Evolutionary conservation across 1,140 invertebrate genomes (phyloP).

Genomic region (Scaptodrosophila lebanonensis): DNA sequence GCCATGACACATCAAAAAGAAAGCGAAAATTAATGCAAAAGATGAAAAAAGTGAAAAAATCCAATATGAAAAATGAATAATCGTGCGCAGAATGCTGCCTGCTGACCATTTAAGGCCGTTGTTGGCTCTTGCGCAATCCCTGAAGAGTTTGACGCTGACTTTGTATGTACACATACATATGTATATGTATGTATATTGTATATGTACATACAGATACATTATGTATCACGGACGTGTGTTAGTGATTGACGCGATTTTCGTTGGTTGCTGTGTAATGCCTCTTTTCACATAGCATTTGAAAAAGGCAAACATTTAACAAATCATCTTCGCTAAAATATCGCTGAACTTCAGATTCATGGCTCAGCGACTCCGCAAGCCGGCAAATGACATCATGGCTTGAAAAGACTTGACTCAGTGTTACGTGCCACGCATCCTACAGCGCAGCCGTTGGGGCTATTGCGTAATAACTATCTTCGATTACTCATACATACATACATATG

Average conservation of each 20-base stretch:
- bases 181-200: constrained; percentile 13
- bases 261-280: constrained; percentile 1
- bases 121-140: constrained; percentile 25
- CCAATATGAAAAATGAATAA: constrained; percentile 42
- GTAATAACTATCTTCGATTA: too few relatives aligned
- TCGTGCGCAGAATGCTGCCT: constrained; percentile 18
- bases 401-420: too few relatives aligned
- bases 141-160: constrained; percentile 18
- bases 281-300: too few relatives aligned
- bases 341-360: constrained; percentile 46
- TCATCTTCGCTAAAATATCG: constrained; percentile 52
- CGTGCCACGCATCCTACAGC: too few relatives aligned
- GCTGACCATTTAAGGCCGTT: neutral
- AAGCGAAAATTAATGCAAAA: constrained; percentile 45
- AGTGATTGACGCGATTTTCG: neutral
- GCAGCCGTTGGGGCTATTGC: too few relatives aligned
- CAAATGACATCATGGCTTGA: constrained; percentile 56
- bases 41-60: too few relatives aligned
- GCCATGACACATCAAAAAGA: constrained; percentile 62
- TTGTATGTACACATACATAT: constrained; percentile 25
- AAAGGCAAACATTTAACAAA: constrained; percentile 34
- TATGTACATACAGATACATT: neutral
- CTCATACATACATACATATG: too few relatives aligned
- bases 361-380: neutral
- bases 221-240: too few relatives aligned